Conservation (phyloP, 2,113 vertebrate species). For the Rhea americana region DNA sequence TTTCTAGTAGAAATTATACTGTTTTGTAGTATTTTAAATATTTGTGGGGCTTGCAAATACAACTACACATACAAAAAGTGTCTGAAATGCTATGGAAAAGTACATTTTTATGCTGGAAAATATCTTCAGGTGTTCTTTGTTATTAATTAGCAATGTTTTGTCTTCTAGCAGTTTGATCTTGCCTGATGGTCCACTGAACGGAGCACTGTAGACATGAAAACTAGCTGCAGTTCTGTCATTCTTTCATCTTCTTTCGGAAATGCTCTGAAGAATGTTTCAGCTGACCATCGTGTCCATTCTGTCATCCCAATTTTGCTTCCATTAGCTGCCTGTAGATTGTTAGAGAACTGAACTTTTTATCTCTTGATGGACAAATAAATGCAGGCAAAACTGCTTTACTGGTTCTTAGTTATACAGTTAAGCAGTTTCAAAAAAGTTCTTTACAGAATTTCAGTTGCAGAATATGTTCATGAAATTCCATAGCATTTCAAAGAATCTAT, state of each 20-base stretch:
- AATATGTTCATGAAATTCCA: neutral
- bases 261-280: neutral
- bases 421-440: neutral
- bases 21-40: neutral
- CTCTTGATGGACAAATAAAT: neutral
- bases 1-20: neutral
- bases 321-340: neutral
- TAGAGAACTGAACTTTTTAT: neutral
- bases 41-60: neutral
- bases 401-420: neutral
- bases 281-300: neutral
- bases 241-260: neutral
- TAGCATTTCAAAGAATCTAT: neutral
- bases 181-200: neutral
- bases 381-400: neutral
- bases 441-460: neutral
- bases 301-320: neutral
- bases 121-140: neutral
- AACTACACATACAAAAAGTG: neutral
- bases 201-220: neutral
- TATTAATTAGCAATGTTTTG: neutral
- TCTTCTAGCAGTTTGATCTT: neutral
- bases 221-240: neutral
- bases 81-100: neutral
- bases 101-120: neutral